phyloP scores from a whole-genome alignment of 2,888 invertebrate genomes.

The Leistus spinibarbis region DNA sequence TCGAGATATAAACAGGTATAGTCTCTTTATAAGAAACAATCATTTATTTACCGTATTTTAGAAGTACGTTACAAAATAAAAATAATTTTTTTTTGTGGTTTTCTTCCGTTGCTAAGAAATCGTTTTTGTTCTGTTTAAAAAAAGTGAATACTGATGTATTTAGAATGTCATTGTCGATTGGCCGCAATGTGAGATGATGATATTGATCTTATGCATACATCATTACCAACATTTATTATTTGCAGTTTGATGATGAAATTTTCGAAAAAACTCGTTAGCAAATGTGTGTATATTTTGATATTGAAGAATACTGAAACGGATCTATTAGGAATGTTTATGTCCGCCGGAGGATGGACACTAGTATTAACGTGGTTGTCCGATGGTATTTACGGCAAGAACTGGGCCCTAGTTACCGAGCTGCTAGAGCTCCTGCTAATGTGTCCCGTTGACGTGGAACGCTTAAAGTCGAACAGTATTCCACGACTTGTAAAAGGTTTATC shows the following conservation, averaged over 20 bases:
- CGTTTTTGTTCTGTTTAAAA: slow-evolving; percentile 17
- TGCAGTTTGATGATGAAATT: slow-evolving; percentile 93
- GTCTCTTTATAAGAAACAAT: no score
- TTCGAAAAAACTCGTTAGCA: slow-evolving; percentile 92
- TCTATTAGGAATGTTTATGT: slow-evolving; percentile 86
- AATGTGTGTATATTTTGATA: slow-evolving; percentile 94
- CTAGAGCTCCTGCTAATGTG: slow-evolving; percentile 82
- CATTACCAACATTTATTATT: slow-evolving; percentile 51
- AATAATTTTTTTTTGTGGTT: no score
- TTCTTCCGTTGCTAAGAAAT: background rate
- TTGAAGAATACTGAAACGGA: slow-evolving; percentile 84
- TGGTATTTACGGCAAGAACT: slow-evolving; percentile 81
- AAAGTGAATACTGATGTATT: background rate
- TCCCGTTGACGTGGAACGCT: slow-evolving; percentile 87
- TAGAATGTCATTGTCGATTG: slow-evolving; percentile 10
- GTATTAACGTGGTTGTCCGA: slow-evolving; percentile 91
- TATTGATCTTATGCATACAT: background rate
- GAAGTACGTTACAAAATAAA: no score
- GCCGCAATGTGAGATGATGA: slow-evolving; percentile 1
- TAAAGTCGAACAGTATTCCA: slow-evolving; percentile 91
- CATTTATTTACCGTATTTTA: no score
- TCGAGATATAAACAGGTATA: no score
- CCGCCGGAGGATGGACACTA: slow-evolving; percentile 89
- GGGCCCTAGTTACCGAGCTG: slow-evolving; percentile 85
- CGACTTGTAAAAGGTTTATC: slow-evolving; percentile 88